A percentile compares a stretch with the other conserved stretches of the same genome.
Conservation (phyloP, 2,888 invertebrate genomes). For the Eupithecia subumbrata region DNA sequence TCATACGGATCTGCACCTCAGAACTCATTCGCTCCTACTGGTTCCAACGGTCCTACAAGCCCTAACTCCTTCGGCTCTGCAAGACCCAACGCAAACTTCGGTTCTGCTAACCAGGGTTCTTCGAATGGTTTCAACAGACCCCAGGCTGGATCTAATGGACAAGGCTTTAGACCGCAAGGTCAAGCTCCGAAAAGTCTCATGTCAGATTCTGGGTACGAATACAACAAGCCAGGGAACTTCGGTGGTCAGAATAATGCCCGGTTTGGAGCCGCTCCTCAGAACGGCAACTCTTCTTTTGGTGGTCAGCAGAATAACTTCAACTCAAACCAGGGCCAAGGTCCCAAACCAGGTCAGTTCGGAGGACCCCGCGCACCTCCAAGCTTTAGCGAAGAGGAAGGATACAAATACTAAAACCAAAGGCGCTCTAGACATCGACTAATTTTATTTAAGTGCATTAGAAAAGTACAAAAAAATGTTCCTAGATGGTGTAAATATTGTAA, state of each 20-base stretch:
- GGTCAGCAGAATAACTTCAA: conserved; percentile 37
- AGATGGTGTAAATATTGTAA: conserved; percentile 52
- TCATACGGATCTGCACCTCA: conserved; percentile 38
- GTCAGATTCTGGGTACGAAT: conserved; percentile 43
- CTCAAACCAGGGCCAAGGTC: conserved; percentile 33
- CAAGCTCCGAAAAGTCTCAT: conserved; percentile 29
- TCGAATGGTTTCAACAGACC: conserved; percentile 36
- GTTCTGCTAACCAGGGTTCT: conserved; percentile 27
- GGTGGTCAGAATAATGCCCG: conserved; percentile 22
- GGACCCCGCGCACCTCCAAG: conserved; percentile 77
- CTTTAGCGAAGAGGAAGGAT: conserved; percentile 75
- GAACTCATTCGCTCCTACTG: conserved; percentile 31
- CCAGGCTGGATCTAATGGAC: conserved; percentile 41
- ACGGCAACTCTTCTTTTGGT: conserved; percentile 31
- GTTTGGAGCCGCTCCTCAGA: conserved; percentile 35
- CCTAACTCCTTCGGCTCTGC: conserved; percentile 41
- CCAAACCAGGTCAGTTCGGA: conserved; percentile 57
- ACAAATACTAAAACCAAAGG: conserved; percentile 74
- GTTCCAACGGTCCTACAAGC: conserved; percentile 28
- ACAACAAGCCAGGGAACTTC: conserved; percentile 41
- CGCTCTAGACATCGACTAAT: conserved; percentile 50
- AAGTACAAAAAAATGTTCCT: conserved; percentile 53
- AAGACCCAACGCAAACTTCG: conserved; percentile 2
- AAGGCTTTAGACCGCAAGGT: conserved; percentile 32
- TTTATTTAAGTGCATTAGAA: conserved; percentile 51